Evolutionary conservation across 2,797 vertebrate genomes (phyloP), one percentile per base, ranked within the genome.

Genomic region (Avahi laniger): DNA sequence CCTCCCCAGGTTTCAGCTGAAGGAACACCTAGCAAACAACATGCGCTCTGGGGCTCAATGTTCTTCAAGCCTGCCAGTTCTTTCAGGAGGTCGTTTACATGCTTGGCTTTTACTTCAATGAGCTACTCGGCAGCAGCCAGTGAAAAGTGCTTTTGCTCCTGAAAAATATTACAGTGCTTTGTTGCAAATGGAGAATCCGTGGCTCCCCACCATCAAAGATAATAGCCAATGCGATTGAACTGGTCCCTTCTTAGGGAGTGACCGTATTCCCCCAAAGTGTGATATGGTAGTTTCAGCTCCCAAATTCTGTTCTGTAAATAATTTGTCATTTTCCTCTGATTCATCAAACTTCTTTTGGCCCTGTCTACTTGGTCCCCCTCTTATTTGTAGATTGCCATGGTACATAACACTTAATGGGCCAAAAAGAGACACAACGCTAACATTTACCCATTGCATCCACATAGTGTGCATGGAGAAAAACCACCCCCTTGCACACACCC

Each of bases 351-450:
- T 95, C 96, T 97, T 93, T 78, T 96, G 97, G 89, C 69, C n/a
- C 89, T 86, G 46, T 96, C 97, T 96, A 95, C 94, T 70, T 95
- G 95, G 81, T 97, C 80, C 79, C 63, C 95, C 79, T 97, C 97
- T 97, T 98, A 96, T 98, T 98, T 98, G 96, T 95, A 73, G 67
- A 96, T 97, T 80, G 95, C 97, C 93, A 95, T 91, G 97, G 94
- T 83, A 92, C 93, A 54, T 54, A 97, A 97, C 72, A 97, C 76
- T 75, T 83, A 95, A 92, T 86, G 93, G 91, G 89, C 83, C 57
- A 75, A 93, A 78, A 87, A 92, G 89, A 67, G 90, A 94, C 54
- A 81, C 73, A 97, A 97, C 97, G 63, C 93, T 98, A 94, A 97
- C 79, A 93, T 98, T 98, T 98, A 96, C 97, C 94, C 80, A 89